Conservation (phyloP, 2,888 invertebrate species). For the Cistogaster globosa region DNA sequence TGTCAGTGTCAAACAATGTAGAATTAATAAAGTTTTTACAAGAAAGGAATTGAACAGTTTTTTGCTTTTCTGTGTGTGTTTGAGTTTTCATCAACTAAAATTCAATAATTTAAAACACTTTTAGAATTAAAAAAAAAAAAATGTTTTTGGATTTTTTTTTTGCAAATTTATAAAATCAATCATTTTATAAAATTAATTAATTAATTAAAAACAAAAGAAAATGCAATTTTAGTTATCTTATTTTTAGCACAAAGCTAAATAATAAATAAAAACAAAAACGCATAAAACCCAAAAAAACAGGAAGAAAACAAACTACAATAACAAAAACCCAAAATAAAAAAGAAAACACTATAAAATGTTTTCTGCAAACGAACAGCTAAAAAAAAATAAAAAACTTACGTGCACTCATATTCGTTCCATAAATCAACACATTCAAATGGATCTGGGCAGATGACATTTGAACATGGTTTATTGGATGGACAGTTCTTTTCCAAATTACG, state of each 20-base stretch:
- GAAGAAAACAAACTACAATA: conserved; percentile 51
- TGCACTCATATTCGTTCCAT: conserved; percentile 99
- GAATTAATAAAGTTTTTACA: conserved; percentile 13
- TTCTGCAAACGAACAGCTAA: conserved; percentile 8
- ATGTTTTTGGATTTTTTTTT: conserved; percentile 38
- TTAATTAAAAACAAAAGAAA: conserved; percentile 41
- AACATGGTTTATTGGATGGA: conserved; percentile 96
- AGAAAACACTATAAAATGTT: conserved; percentile 1
- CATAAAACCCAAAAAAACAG: conserved; percentile 44
- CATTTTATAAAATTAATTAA: conserved; percentile 38
- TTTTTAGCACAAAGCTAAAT: conserved; percentile 26
- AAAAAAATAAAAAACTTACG: conserved; percentile 93
- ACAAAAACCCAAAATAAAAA: conserved; percentile 15
- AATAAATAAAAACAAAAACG: conserved; percentile 3
- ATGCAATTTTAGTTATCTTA: conserved; percentile 12
- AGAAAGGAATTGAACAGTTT: not conserved
- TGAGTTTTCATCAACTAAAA: conserved; percentile 47
- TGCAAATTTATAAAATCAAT: conserved; percentile 70
- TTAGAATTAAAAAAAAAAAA: not conserved
- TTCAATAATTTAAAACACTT: not conserved
- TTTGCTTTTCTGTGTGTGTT: conserved; percentile 8
- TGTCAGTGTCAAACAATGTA: conserved; percentile 56
- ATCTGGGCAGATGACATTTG: conserved; percentile 95
- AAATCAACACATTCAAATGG: conserved; percentile 97
- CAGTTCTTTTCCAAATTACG: conserved; percentile 96